Evolutionary conservation across 2,113 vertebrate genomes (phyloP), one percentile per base, ranked within the genome.

Genomic region (Phodopus roborovskii): DNA sequence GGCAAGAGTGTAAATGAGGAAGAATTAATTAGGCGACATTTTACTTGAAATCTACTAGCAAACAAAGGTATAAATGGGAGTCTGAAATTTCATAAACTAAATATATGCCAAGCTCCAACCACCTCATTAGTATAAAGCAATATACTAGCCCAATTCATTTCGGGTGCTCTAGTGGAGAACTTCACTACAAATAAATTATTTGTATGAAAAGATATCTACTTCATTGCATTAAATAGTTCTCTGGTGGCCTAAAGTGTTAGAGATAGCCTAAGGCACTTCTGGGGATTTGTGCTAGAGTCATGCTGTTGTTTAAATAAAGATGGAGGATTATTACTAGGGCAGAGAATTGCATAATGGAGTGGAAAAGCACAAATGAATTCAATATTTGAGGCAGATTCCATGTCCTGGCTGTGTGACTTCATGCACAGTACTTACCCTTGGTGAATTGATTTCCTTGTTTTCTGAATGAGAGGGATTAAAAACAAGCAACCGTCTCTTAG

Each of bases 121-220:
- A 88, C 64, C 79, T 97, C 92, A 89, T 97, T 97, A 94, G 68
- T 60, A 84, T 86, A 96, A 97, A 97, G 95, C 93, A 94, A 96
- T 85, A 77, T 82, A 93, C 89, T 89, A 90, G 75, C 36, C 28
- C 36, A 92, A 96, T 95, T 97, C 86, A 94, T 42, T 94, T 88
- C 60, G 71, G 78, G 39, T 92, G 62, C 36, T 92, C 94, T 92
- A 94, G 78, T 88, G 39, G 92, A 97, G 97, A 97, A 79, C 83
- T 92, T 94, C 26, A 48, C 66, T 79, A 90, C 60, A 92, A 95
- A 97, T 94, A 97, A 97, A 96, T 97, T 64, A 94, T 96, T 90
- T 93, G 79, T 96, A 79, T 95, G 90, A 97, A 97, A 94, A 95
- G 88, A 68, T 74, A 64, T 73, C 58, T 71, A 78, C 85, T 95